phyloP scores from a whole-genome alignment of 2,888 invertebrate genomes.

The Argyresthia albistria region DNA sequence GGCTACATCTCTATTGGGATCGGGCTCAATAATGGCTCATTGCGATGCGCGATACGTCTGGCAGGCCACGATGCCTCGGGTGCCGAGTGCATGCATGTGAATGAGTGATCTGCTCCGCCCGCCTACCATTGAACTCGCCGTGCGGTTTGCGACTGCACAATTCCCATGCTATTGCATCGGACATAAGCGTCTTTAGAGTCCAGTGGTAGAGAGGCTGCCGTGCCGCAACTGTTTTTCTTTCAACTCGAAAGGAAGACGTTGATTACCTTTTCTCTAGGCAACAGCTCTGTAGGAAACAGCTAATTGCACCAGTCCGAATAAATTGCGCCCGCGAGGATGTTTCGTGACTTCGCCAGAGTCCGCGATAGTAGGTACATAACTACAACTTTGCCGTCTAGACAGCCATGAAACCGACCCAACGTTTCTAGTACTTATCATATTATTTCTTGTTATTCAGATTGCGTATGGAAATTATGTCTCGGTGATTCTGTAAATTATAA shows the following conservation, averaged over 20 bases:
- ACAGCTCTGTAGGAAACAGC: conserved; percentile 8
- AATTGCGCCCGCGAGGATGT: conserved; percentile 18
- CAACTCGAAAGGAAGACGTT: not conserved
- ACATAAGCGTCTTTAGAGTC: not conserved
- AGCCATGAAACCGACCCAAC: not conserved
- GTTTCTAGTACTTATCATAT: conserved; percentile 2
- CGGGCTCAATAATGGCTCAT: conserved; percentile 38
- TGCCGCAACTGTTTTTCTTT: conserved; percentile 1
- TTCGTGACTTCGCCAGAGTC: conserved; percentile 2
- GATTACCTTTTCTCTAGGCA: not conserved
- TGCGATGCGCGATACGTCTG: conserved; percentile 46
- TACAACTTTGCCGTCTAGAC: not conserved
- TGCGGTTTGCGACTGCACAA: not conserved
- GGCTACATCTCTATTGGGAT: conserved; percentile 46
- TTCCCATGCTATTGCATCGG: not conserved
- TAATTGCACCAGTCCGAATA: conserved; percentile 26
- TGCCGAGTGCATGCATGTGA: conserved; percentile 31
- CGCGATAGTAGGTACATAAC: not conserved
- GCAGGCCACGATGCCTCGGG: conserved; percentile 35
- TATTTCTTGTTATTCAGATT: conserved; percentile 3
- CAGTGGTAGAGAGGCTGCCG: not conserved
- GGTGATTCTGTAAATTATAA: not conserved
- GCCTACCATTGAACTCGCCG: not conserved
- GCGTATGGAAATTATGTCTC: not conserved
- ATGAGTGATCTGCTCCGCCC: conserved; percentile 20